Percentiles rank a stretch among this genome's conserved stretches.
Conservation (phyloP, 2,113 vertebrate genomes). For the Panurus biarmicus region DNA sequence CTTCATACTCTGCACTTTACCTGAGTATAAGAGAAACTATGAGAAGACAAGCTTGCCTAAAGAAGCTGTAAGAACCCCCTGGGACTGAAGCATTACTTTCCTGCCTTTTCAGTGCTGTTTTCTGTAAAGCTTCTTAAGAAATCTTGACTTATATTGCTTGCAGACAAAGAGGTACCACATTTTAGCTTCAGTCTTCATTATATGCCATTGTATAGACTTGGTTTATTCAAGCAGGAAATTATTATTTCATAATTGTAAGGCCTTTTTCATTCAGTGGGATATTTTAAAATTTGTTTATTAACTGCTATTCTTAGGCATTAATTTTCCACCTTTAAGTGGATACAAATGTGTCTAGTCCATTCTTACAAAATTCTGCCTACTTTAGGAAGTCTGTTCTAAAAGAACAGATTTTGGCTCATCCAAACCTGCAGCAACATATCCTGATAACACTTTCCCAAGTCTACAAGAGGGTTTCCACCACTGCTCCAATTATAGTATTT, state of each 20-base stretch:
- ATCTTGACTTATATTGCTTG: background rate
- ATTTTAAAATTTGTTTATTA: background rate
- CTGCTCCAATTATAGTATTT: background rate
- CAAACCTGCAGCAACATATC: background rate
- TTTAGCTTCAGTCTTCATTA: background rate
- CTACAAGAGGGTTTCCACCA: background rate
- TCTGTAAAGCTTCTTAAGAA: background rate
- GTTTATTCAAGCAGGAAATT: background rate
- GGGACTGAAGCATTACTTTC: background rate
- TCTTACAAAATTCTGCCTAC: background rate
- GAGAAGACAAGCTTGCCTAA: background rate
- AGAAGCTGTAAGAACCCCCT: background rate
- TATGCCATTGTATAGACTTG: background rate
- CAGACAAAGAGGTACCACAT: background rate
- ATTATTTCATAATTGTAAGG: background rate
- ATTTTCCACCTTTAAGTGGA: background rate
- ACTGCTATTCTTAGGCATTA: background rate
- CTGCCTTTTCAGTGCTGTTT: background rate
- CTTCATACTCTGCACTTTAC: background rate
- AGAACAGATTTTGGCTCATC: background rate
- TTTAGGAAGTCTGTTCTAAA: background rate
- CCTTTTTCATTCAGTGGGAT: background rate
- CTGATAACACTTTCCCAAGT: background rate
- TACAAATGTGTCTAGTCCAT: background rate
- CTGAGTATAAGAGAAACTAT: background rate